Base-by-base conservation (phyloP, 2,888 invertebrate species). In the Chloroclystis v-ata region DNA sequence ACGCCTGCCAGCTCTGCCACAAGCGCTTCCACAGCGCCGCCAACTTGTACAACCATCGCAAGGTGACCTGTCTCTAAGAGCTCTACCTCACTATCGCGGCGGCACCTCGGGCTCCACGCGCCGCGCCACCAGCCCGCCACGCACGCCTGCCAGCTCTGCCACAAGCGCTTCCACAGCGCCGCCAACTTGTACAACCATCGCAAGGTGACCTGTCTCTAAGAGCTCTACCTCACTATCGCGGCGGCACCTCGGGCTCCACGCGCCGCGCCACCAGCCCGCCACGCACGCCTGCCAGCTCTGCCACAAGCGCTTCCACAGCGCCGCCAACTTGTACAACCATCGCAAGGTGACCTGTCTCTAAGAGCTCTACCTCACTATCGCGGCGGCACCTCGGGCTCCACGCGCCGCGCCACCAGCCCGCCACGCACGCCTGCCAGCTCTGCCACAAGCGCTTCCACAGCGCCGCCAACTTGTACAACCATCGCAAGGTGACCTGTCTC, bases 401-500 rank as follows among this genome's bases (percentile, higher is more conserved):
- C 33, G 33, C 41, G 24, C 37, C 37, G 25, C 24, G 29, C 0
- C 9, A 48, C n/a, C 10, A 33, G 8, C 33, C 33, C 5, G 33
- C 33, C 33, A 13, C 33, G 25, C 9, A 25, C 9, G 25, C 9
- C 6, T 24, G 8, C 6, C 1, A 4, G 7, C 25, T 25, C 6
- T 4, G 25, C 25, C 25, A 2, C 6, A 5, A 28, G 28, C n/a
- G 28, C n/a, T 28, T 28, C 28, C 28, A 28, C n/a, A 28, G 9
- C n/a, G n/a, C 28, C 1, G 25, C 25, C 25, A 25, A 25, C 12
- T 12, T 11, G 0, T 28, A 16, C 11, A 6, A 11, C 5, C 49
- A 49, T 14, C 35, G 13, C 4, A 29, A 35, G 28, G 49, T 48
- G 24, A n/a, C n/a, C n/a, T n/a, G n/a, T n/a, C n/a, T n/a, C n/a